Base-by-base conservation (phyloP, 2,888 invertebrate species). In the Drosophila kanekoi region DNA sequence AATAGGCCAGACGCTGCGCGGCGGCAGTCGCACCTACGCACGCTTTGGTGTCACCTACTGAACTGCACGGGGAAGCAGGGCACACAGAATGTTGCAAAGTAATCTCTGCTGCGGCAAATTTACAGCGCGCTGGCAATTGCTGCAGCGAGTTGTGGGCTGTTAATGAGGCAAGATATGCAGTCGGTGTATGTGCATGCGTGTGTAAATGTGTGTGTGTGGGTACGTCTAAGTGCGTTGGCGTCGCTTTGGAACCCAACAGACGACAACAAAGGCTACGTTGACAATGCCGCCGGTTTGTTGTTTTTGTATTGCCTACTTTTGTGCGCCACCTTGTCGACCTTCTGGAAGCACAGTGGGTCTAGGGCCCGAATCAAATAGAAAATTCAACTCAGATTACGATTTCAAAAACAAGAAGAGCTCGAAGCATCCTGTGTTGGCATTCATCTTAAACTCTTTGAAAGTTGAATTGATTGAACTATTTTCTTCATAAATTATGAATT, bases 31-130 rank as follows among this genome's bases (percentile, higher is more conserved):
- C 76, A 83, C 72, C 81, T 70, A 59, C 52, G 69, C 72, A 66
- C 70, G 66, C 72, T 81, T 77, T 64, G 81, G 85, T 89, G 89
- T 85, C 85, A 85, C 89, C 85, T 89, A 85, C 87, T 85, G 71
- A 85, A 79, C 89, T 78, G 69, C 69, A 41, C 78, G 54, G 44
- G 37, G 41, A 49, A 38, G 47, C 48, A 33, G 52, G 35, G 45
- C 38, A 35, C 35, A n/a, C 40, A 44, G 51, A 56, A 71, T 56
- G 82, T 67, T 79, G 71, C 73, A 79, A 69, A 88, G 86, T 82
- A 88, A 88, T 86, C 83, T 86, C 68, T 59, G 68, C 67, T 57
- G 69, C 70, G 57, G 64, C 64, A 51, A 72, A 64, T 70, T 74
- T 68, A 69, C 79, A 75, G 51, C 67, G 57, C 32, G 53, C 40